Base-by-base conservation (phyloP, 2,797 vertebrate species). In the Remorina albescens region DNA sequence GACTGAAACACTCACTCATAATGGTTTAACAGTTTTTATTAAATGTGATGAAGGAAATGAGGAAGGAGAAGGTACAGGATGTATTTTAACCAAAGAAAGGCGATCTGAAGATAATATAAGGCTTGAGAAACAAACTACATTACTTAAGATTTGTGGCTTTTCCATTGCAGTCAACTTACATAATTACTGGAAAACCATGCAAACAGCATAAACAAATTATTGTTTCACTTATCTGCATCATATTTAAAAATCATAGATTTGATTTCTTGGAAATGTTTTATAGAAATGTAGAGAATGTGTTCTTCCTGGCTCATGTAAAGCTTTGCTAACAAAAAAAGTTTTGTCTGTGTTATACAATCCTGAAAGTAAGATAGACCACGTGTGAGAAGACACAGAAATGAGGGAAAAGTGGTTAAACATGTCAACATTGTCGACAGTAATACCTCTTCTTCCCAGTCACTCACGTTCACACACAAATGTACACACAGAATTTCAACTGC, bases 251-350 rank as follows among this genome's bases (percentile, higher is more conserved):
- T 36, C 47, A 32, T 25, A 46, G 10, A 54, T 61, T 60, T 68
- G 19, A 37, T 54, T 77, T 37, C 26, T 60, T 55, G 41, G 61
- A 86, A 76, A 84, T 56, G 50, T 12, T 70, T 60, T 21, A 30
- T 78, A 85, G 26, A 83, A 82, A 82, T 54, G 44, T 76, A 79
- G 55, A 80, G 44, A 78, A 55, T 50, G 47, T 91, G 88, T 91
- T 91, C 87, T 88, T 92, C 77, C 61, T 87, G 88, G 89, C 89
- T 89, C 58, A 39, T 67, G 78, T 21, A 87, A 80, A 73, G 71
- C 50, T 65, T 55, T 70, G 36, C 58, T 74, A 53, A 87, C 73
- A 85, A 62, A 76, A 53, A 65, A 73, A 56, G 50, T 54, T 0
- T 53, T 9, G 19, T 63, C 67, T 71, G 74, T 74, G 39, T 73